Evolutionary conservation across 1,140 invertebrate genomes (phyloP), one percentile per base, ranked within the genome.

Genomic region (Papilio dardanus): DNA sequence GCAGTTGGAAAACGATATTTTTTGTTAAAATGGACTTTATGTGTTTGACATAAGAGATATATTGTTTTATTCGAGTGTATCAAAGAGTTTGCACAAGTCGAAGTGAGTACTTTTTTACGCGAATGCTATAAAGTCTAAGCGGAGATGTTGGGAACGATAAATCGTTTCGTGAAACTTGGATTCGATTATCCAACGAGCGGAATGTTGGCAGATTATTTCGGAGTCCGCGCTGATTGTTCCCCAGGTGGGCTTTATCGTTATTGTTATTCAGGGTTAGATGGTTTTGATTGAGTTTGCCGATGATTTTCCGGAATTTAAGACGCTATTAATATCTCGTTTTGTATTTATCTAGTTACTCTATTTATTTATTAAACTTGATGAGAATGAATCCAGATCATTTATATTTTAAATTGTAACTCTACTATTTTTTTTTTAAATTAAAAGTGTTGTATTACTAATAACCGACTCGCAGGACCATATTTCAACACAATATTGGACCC

Each of bases 171-270:
- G 79, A 82, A 85, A 86, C 74, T 86, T 81, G 79, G 79, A 83
- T 85, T 86, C 84, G 84, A 87, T 88, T 84, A 88, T 85, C 71
- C 83, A 85, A 80, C 83, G 77, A 73, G 67, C 46, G 81, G 80
- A 83, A 86, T 87, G 81, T 85, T 83, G 76, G 81, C 77, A 80
- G 79, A 78, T 74, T 73, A 73, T 58, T 73, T 16, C 33, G 19
- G 21, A 35, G 35, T 21, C 14, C 67, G 67, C 73, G 76, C 46
- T 50, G 79, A 83, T 75, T 81, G 83, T 75, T 79, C 65, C 58
- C 77, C 84, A 86, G 85, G 86, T 88, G 86, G 65, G 54, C 77
- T 80, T 83, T 69, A 88, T 84, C 80, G 82, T 83, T 85, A 80
- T 83, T 81, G 74, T 76, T 71, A 65, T 14, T 37, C 68, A 16